Percentiles rank a stretch among this genome's conserved stretches.
phyloP scores from a whole-genome alignment of 2,888 invertebrate species.

The Drosophila austrosaltans region DNA sequence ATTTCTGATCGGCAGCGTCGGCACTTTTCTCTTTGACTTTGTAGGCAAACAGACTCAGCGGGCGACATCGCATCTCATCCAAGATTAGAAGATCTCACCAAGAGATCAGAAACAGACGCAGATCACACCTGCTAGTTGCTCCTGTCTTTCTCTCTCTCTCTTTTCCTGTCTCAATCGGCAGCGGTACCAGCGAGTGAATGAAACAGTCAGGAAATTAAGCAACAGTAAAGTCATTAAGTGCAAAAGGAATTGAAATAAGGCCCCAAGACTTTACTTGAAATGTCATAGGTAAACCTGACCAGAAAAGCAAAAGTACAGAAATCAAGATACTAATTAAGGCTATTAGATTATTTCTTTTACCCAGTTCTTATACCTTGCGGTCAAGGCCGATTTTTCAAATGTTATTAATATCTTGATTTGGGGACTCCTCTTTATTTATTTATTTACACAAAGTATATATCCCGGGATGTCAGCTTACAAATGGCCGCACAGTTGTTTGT shows the following conservation, averaged over 20 bases:
- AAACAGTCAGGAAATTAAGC: conserved; percentile 48
- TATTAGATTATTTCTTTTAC: background rate
- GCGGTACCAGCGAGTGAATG: conserved; percentile 53
- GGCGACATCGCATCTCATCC: conserved; percentile 24
- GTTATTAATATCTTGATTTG: too few species aligned
- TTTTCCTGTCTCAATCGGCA: conserved; percentile 22
- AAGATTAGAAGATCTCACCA: conserved; percentile 14
- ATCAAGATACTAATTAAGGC: background rate
- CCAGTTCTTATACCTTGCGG: too few species aligned
- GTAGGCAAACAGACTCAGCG: conserved; percentile 73
- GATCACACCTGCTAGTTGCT: conserved; percentile 20
- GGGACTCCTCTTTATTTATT: too few species aligned
- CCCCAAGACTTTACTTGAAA: conserved; percentile 36
- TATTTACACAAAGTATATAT: too few species aligned
- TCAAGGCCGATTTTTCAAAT: too few species aligned
- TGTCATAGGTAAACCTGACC: conserved; percentile 25
- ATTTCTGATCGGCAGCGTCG: conserved; percentile 54
- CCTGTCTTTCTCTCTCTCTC: conserved; percentile 23
- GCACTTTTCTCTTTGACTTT: conserved; percentile 63
- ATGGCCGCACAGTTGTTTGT: too few species aligned
- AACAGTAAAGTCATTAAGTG: conserved; percentile 30
- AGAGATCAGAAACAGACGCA: conserved; percentile 43
- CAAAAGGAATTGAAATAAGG: conserved; percentile 24
- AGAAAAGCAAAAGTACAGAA: background rate
- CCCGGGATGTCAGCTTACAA: too few species aligned